Conservation (phyloP, 2,113 vertebrate genomes). For the Apaloderma vittatum region DNA sequence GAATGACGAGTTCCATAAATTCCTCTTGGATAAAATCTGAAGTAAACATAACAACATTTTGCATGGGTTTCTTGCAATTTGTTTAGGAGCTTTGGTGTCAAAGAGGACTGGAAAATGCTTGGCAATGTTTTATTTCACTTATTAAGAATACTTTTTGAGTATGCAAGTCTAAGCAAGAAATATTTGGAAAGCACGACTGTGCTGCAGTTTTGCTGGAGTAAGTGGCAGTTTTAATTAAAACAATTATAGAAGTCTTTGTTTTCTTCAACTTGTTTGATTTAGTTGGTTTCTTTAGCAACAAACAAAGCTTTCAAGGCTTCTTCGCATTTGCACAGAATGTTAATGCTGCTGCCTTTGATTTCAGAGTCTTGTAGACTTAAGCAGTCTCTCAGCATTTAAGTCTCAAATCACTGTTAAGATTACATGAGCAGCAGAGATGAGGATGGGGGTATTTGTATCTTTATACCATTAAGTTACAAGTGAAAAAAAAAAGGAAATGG, state of each 20-base stretch:
- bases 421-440: background rate
- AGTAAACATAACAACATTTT: conserved; percentile 60
- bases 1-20: conserved; percentile 41
- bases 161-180: conserved; percentile 24
- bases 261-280: conserved; percentile 55
- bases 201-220: conserved; percentile 13
- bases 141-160: background rate
- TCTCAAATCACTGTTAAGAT: background rate
- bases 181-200: background rate
- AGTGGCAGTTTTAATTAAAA: conserved; percentile 71
- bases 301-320: conserved; percentile 44
- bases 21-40: conserved; percentile 59
- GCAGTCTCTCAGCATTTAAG: background rate
- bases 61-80: conserved; percentile 43
- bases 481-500: background rate
- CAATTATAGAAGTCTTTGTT: conserved; percentile 67
- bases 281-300: conserved; percentile 35
- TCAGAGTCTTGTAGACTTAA: background rate
- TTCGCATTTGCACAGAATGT: conserved; percentile 36
- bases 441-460: background rate
- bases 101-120: conserved; percentile 20
- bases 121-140: conserved; percentile 35
- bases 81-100: conserved; percentile 41
- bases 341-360: conserved; percentile 28
- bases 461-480: background rate